These are phyloP conservation scores for Stomorhina lunata DNA, from an alignment of 2,888 invertebrate species.

Conservation along the genomic window DNA sequence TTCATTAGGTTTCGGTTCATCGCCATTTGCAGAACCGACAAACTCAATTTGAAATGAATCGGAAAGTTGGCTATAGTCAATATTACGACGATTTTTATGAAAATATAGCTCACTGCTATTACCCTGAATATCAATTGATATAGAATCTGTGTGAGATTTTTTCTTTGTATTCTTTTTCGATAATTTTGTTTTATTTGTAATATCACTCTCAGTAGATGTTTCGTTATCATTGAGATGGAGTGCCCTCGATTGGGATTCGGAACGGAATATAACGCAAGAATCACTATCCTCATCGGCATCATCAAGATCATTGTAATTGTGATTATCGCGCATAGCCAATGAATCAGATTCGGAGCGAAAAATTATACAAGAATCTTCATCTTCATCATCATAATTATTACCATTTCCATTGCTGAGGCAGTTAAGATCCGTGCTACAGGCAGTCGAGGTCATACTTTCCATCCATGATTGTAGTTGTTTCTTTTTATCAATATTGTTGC, in stretches of 20 bases:
- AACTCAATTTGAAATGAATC: slow-evolving; percentile 80
- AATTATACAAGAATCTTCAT: slow-evolving; percentile 76
- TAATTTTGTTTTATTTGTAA: slow-evolving; percentile 1
- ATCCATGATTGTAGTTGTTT: slow-evolving; percentile 74
- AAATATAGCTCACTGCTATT: slow-evolving; percentile 70
- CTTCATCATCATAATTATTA: slow-evolving; percentile 70
- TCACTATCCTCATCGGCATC: slow-evolving; percentile 77
- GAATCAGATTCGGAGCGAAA: slow-evolving; percentile 77
- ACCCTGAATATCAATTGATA: slow-evolving; percentile 76
- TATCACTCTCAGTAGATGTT: slow-evolving; percentile 44
- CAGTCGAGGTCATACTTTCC: slow-evolving; percentile 73
- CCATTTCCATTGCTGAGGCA: slow-evolving; percentile 59
- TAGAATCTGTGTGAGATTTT: slow-evolving; percentile 63
- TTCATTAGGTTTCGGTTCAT: slow-evolving; percentile 36
- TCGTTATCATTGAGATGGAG: slow-evolving; percentile 57
- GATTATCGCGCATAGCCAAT: slow-evolving; percentile 68
- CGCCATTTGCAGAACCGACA: slow-evolving; percentile 72
- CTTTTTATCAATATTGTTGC: slow-evolving; percentile 68
- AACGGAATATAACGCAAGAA: slow-evolving; percentile 76
- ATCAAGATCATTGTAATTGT: slow-evolving; percentile 64
- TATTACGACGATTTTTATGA: slow-evolving; percentile 64
- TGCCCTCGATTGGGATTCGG: slow-evolving; percentile 75
- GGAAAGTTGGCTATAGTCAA: slow-evolving; percentile 76
- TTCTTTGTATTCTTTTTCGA: not conserved
- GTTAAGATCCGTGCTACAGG: slow-evolving; percentile 68